phyloP scores from a whole-genome alignment of 2,113 vertebrate genomes.

The Sturnus vulgaris region DNA sequence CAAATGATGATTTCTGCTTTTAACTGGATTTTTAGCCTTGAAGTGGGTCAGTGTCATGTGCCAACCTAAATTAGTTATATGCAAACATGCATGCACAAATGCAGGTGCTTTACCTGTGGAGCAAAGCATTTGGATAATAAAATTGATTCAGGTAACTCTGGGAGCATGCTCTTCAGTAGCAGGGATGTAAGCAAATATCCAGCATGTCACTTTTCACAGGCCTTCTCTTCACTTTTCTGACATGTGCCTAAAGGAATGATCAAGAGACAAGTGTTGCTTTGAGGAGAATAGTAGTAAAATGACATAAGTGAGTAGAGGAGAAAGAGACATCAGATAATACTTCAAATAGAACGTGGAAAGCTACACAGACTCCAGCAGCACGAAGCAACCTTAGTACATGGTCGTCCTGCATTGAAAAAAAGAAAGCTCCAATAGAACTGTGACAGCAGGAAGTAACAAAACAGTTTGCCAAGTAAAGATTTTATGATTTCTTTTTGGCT shows the following conservation, averaged over 20 bases:
- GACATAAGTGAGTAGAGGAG: not conserved
- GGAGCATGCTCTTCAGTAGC: not conserved
- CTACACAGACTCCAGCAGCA: not conserved
- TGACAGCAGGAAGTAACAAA: conserved; percentile 19
- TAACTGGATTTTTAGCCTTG: not conserved
- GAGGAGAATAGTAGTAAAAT: conserved; percentile 7
- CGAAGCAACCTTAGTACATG: not conserved
- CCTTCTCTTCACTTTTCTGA: not conserved
- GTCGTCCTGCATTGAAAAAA: not conserved
- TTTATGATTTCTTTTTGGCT: not conserved
- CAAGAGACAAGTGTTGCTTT: conserved; percentile 18
- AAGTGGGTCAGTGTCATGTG: not conserved
- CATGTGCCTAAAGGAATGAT: not conserved
- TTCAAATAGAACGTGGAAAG: conserved; percentile 29
- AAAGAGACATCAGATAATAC: not conserved
- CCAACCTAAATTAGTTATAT: not conserved
- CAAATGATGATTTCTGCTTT: not conserved
- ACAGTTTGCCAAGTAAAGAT: not conserved
- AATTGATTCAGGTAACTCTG: not conserved
- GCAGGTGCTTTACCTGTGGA: not conserved
- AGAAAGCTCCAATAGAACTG: not conserved
- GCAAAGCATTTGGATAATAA: not conserved
- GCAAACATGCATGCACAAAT: not conserved
- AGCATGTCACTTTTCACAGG: not conserved
- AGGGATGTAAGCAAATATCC: not conserved